These are phyloP conservation scores for Colletes gigas DNA, from an alignment of 1,140 invertebrate species.

Conservation along the genomic window DNA sequence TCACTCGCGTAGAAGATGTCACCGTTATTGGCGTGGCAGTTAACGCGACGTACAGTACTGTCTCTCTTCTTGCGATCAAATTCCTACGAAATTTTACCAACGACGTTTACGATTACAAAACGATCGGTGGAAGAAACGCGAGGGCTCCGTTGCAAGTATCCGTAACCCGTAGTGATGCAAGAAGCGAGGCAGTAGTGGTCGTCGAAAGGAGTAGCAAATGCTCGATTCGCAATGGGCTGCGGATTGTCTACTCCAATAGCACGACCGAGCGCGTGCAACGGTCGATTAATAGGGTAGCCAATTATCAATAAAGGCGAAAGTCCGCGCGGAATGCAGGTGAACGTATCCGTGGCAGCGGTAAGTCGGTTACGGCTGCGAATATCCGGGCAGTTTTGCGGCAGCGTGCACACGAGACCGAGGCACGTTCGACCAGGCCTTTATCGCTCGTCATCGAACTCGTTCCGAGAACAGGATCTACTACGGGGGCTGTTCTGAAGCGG, in stretches of 20 bases:
- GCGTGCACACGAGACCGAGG: background rate
- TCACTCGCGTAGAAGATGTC: too few relatives aligned
- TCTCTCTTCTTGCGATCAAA: too few relatives aligned
- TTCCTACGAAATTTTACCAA: too few relatives aligned
- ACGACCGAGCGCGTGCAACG: background rate
- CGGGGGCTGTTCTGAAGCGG: constrained; percentile 12
- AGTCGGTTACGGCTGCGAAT: constrained; percentile 11
- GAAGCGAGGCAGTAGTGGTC: too few relatives aligned
- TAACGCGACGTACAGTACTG: too few relatives aligned
- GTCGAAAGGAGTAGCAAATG: background rate
- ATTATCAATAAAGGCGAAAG: constrained; percentile 34
- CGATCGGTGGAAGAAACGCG: too few relatives aligned
- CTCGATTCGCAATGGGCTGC: background rate
- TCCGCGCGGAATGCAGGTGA: constrained; percentile 25
- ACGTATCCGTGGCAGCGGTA: constrained; percentile 14
- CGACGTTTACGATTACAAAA: too few relatives aligned
- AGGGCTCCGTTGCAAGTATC: too few relatives aligned
- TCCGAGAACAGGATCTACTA: constrained; percentile 13
- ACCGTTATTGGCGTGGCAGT: too few relatives aligned
- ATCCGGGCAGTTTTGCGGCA: background rate
- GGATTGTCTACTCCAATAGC: background rate
- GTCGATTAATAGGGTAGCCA: constrained; percentile 21
- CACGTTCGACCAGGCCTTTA: background rate
- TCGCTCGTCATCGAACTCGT: constrained; percentile 43
- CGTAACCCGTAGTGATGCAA: too few relatives aligned